A percentile compares a stretch with the other conserved stretches of the same genome.
phyloP scores from a whole-genome alignment of 2,797 vertebrate species.

The Sebastes trivittatus region DNA sequence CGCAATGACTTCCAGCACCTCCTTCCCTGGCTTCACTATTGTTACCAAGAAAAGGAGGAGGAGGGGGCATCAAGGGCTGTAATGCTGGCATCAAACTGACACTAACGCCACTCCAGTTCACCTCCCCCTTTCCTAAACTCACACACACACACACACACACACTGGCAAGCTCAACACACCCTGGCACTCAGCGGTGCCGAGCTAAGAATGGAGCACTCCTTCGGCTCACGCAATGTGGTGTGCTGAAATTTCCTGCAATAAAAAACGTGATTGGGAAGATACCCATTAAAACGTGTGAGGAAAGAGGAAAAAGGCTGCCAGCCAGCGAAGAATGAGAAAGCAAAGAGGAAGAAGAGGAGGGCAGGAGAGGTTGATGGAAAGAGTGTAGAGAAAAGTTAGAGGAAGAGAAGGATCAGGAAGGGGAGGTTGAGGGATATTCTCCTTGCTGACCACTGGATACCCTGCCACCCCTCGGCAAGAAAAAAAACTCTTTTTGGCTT shows the following conservation, averaged over 20 bases:
- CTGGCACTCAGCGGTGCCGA: constrained; percentile 74
- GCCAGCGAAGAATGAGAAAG: constrained; percentile 15
- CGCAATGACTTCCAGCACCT: constrained; percentile 27
- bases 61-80: constrained; percentile 34
- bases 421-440: constrained; percentile 32
- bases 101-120: constrained; percentile 48
- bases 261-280: constrained; percentile 84
- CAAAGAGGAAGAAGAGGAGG: not conserved
- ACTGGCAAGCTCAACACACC: constrained; percentile 72
- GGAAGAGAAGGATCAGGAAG: constrained; percentile 1
- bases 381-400: constrained; percentile 3
- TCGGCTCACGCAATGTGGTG: constrained; percentile 86
- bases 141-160: constrained; percentile 24
- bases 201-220: constrained; percentile 84
- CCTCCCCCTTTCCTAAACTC: constrained; percentile 36
- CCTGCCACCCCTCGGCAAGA: constrained; percentile 31
- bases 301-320: constrained; percentile 45
- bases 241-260: constrained; percentile 86
- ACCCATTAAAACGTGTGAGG: constrained; percentile 77
- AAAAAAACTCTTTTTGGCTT: constrained; percentile 29
- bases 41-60: constrained; percentile 46
- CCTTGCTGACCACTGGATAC: constrained; percentile 65
- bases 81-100: constrained; percentile 70
- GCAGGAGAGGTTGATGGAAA: not conserved
- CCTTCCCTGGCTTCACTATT: constrained; percentile 53